Evolutionary conservation across 2,797 vertebrate genomes (phyloP), one percentile per base, ranked within the genome.

Genomic region (Coranthus polyacanthus): DNA sequence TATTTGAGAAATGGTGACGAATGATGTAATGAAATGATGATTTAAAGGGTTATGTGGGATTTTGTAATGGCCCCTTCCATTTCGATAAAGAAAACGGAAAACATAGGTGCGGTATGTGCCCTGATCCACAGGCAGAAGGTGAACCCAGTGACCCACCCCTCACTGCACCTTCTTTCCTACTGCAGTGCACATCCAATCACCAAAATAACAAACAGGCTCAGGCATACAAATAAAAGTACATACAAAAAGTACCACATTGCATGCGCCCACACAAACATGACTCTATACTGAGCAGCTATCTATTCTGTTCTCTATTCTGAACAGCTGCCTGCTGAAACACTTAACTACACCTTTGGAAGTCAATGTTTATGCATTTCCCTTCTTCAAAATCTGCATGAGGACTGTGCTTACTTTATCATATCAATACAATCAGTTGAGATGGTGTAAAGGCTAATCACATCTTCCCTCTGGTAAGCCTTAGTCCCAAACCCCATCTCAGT

Each of bases 401-500:
- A 53, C 50, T 67, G 13, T 41, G 45, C 17, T 56, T 71, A 62
- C 32, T 58, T 68, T 72, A 70, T 53, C 54, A 59, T 82, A 77
- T 85, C 72, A 71, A 67, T 52, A 62, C 55, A 75, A 78, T 82
- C 70, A 15, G 16, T 47, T 59, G 29, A 68, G 81, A 74, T 51
- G 34, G 58, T 52, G 68, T 42, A 42, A 49, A 69, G 56, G 36
- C 75, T 81, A 85, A 83, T 84, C 81, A 81, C 61, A 69, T 78
- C 68, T 82, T 76, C 75, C 47, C 78, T 64, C 41, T 43, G 15
- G 56, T 84, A 79, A 88, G 46, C 70, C 70, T 60, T 68, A 70
- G 2, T 83, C 71, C 62, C 74, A 67, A 81, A 79, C 75, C 63
- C 55, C 64, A 73, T 69, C 61, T 59, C 62, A 80, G 70, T 87